A percentile compares a stretch with the other conserved stretches of the same genome.
Conservation (phyloP, 1,140 invertebrate species). For the Aricia agestis region DNA sequence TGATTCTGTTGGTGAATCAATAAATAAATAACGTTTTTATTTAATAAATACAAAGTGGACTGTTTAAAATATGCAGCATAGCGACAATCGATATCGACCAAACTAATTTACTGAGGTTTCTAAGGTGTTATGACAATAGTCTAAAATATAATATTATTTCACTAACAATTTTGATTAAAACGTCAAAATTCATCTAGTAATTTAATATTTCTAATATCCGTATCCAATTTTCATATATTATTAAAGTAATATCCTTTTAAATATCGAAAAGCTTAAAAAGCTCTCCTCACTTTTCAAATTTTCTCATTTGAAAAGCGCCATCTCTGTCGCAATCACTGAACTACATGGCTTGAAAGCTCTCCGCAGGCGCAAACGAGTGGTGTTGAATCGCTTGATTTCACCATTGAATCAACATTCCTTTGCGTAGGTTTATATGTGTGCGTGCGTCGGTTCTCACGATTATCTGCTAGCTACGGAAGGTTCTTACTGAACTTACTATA, state of each 20-base stretch:
- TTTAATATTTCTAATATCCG: too few relatives aligned
- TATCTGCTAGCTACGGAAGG: background rate
- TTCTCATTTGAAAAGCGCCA: slow-evolving; percentile 41
- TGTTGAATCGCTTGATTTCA: slow-evolving; percentile 71
- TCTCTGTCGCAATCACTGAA: slow-evolving; percentile 45
- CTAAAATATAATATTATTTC: too few relatives aligned
- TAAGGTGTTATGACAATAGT: too few relatives aligned
- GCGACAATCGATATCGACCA: background rate
- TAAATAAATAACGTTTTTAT: too few relatives aligned
- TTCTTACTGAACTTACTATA: background rate
- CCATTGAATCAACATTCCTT: slow-evolving; percentile 74
- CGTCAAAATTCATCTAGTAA: too few relatives aligned
- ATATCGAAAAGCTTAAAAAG: slow-evolving; percentile 19
- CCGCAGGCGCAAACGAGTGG: slow-evolving; percentile 46
- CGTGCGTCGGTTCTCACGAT: slow-evolving; percentile 60
- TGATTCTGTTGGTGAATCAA: too few relatives aligned
- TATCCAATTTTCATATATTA: background rate
- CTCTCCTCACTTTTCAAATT: slow-evolving; percentile 35
- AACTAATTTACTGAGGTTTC: background rate
- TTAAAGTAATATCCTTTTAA: too few relatives aligned
- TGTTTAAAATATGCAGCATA: background rate
- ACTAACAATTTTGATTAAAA: too few relatives aligned
- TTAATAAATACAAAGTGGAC: too few relatives aligned
- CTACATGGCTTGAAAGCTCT: slow-evolving; percentile 58
- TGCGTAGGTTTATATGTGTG: slow-evolving; percentile 67